Evolutionary conservation across 2,888 invertebrate genomes (phyloP), one percentile per base, ranked within the genome.

Genomic region (Lasioglossum leucozonium): DNA sequence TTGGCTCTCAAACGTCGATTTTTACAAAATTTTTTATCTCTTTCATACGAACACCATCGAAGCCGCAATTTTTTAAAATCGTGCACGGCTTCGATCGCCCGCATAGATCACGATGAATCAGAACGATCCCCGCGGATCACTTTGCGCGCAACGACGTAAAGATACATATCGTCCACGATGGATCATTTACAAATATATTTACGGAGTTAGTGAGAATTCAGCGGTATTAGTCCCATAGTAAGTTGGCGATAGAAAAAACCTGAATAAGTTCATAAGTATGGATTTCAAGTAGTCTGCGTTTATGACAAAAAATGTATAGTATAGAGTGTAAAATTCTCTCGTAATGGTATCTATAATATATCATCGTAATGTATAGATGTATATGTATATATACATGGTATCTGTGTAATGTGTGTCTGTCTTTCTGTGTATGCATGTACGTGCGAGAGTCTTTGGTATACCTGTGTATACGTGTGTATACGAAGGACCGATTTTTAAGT

Each of bases 141-240:
- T 82, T 77, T 73, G 82, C 76, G 79, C 83, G 74, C 77, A 77
- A 73, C 77, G 75, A 87, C 85, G 82, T 82, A 85, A 79, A 85
- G 83, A 87, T 82, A 86, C 82, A 75, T 84, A 83, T 87, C 77
- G 67, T 89, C 77, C 81, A 74, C 77, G 77, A 86, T 88, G 77
- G 69, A 77, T 83, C 79, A 69, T 81, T 87, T 89, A 88, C 72
- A 85, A 81, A 85, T 90, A 90, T 72, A 89, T 75, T 82, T 81
- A 89, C 82, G 86, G 72, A 89, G 79, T 91, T 69, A 86, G 89
- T 88, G 88, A 91, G 84, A 90, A 84, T 91, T 90, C 86, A 92
- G 89, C 91, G 89, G 90, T 92, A 92, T 92, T 93, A 93, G 92
- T 93, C 93, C 92, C 92, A 92, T 93, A 92, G 91, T 91, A 87